Conservation (phyloP, 2,797 vertebrate genomes). For the Picus viridis region DNA sequence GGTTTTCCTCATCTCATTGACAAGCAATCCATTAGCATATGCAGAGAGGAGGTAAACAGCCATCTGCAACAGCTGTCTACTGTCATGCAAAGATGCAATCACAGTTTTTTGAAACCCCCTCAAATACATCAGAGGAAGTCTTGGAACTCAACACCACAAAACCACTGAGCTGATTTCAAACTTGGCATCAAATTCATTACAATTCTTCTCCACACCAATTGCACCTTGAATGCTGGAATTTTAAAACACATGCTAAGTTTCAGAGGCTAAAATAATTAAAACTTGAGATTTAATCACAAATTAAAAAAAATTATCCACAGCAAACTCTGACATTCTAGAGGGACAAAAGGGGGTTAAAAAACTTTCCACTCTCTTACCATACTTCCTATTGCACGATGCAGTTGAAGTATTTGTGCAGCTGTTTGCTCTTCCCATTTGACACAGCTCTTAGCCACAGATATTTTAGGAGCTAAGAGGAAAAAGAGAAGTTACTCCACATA, state of each 20-base stretch:
- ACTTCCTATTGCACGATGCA: slow-evolving; percentile 87
- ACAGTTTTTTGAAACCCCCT: not conserved
- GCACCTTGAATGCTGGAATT: not conserved
- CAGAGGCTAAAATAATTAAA: not conserved
- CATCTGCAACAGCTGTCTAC: not conserved
- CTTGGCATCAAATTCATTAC: not conserved
- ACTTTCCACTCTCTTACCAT: slow-evolving; percentile 78
- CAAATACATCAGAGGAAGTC: not conserved
- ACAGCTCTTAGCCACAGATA: slow-evolving; percentile 83
- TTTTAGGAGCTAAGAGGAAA: slow-evolving; percentile 86
- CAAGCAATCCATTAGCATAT: not conserved
- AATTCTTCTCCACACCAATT: not conserved
- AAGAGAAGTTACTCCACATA: not conserved
- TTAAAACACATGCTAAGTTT: not conserved
- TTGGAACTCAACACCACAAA: not conserved
- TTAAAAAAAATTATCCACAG: not conserved
- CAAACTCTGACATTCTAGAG: not conserved
- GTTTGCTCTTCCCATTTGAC: slow-evolving; percentile 93
- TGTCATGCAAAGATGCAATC: not conserved
- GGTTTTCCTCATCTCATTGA: not conserved
- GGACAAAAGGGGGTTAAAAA: not conserved
- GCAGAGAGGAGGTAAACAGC: not conserved
- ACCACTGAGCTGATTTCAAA: not conserved
- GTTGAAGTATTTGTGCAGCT: slow-evolving; percentile 82
- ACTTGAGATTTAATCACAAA: not conserved